A percentile compares a stretch with the other conserved stretches of the same genome.
Conservation (phyloP, 2,113 vertebrate genomes). For the Engystomops pustulosus region DNA sequence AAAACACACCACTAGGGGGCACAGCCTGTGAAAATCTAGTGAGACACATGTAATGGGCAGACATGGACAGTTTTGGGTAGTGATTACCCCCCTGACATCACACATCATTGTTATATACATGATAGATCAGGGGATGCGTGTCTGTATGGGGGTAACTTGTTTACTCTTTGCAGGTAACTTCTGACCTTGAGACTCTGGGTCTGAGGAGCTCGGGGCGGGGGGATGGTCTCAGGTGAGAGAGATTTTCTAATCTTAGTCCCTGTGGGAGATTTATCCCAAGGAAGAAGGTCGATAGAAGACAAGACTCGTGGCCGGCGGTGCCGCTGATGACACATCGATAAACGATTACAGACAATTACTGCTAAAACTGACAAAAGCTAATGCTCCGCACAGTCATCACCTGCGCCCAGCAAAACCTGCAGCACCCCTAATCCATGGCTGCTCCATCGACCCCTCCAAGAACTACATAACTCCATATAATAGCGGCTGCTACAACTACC, state of each 20-base stretch:
- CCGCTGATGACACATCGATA: neutral
- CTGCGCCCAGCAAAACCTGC: neutral
- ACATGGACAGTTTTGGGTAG: too few relatives aligned
- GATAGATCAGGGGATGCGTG: too few relatives aligned
- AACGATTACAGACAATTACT: neutral
- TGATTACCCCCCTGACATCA: too few relatives aligned
- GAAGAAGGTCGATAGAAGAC: neutral
- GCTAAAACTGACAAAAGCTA: neutral
- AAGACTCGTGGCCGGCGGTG: neutral
- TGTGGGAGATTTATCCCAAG: neutral
- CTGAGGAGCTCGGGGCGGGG: neutral
- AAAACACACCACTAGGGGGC: too few relatives aligned
- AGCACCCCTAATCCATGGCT: neutral
- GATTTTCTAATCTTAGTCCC: constrained; percentile 21
- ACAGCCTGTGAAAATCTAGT: too few relatives aligned
- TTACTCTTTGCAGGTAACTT: constrained; percentile 4
- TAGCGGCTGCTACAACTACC: too few relatives aligned
- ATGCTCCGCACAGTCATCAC: neutral
- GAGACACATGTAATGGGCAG: too few relatives aligned
- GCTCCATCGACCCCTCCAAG: neutral
- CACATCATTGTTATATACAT: too few relatives aligned
- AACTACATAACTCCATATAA: too few relatives aligned
- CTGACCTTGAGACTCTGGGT: neutral
- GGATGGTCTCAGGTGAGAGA: constrained; percentile 5
- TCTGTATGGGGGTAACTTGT: too few relatives aligned